These are phyloP conservation scores for Spondyliosoma cantharus DNA, from an alignment of 2,797 vertebrate species.

Conservation along the genomic window DNA sequence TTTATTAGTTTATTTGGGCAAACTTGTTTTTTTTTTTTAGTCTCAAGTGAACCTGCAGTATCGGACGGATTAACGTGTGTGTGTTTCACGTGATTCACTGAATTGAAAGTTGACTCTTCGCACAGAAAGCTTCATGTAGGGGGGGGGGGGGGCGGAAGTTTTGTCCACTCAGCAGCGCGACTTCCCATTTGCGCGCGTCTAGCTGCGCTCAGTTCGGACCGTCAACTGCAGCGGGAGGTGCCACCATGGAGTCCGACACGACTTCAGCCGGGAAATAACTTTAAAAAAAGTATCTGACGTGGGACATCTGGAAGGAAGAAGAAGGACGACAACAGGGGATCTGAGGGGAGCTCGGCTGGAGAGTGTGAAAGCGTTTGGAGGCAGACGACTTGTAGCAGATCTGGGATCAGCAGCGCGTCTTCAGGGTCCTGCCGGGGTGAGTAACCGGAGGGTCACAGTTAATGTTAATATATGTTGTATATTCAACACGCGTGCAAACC, in stretches of 20 bases:
- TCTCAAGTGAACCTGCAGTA: too few relatives aligned
- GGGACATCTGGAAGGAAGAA: not conserved
- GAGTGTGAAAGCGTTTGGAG: not conserved
- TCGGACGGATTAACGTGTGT: too few relatives aligned
- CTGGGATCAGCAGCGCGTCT: not conserved
- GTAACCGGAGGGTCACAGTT: not conserved
- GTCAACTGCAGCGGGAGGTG: not conserved
- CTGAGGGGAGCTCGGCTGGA: not conserved
- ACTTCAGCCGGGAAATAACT: not conserved
- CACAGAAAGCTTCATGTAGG: not conserved
- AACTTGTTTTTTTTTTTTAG: too few relatives aligned
- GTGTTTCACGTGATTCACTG: constrained; percentile 1
- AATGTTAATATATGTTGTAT: too few relatives aligned
- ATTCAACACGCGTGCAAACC: not conserved
- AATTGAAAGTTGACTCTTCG: not conserved
- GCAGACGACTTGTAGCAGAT: not conserved
- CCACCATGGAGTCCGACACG: constrained; percentile 9
- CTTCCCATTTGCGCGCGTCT: constrained; percentile 52
- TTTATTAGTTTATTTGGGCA: too few relatives aligned
- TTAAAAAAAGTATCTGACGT: not conserved
- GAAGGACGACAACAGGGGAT: not conserved
- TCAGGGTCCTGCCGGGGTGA: constrained; percentile 37
- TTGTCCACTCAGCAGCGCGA: constrained; percentile 34
- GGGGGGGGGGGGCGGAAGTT: constrained; percentile 9
- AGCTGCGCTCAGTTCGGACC: not conserved